These are phyloP conservation scores for Masnerella sp. DNA, from an alignment of 2,888 invertebrate species.

Conservation along the genomic window DNA sequence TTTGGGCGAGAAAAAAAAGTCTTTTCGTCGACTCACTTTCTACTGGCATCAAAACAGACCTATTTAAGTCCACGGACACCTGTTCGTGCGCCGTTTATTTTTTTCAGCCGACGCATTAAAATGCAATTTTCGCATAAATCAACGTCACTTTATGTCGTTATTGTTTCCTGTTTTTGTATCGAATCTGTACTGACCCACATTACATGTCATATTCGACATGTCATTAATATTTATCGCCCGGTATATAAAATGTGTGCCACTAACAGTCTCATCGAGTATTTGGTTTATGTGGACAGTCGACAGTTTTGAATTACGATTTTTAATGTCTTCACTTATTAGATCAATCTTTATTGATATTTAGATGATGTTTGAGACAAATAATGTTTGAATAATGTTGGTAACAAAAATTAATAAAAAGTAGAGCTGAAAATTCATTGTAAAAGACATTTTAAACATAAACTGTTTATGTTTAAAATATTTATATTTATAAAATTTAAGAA, in stretches of 20 bases:
- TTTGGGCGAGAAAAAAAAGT: neutral
- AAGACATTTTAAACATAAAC: no score
- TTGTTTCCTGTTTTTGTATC: neutral
- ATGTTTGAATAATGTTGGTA: no score
- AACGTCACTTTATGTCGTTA: neutral
- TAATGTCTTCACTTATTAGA: neutral
- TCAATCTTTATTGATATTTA: no score
- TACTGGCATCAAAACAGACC: constrained; percentile 18
- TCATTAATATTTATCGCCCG: constrained; percentile 16
- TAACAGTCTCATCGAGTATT: neutral
- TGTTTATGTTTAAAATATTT: no score
- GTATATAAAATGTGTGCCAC: constrained; percentile 1
- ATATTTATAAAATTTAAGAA: no score
- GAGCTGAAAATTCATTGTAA: no score
- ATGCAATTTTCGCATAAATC: constrained; percentile 3
- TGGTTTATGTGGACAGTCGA: neutral
- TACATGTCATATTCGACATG: constrained; percentile 1
- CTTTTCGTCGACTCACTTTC: constrained; percentile 20
- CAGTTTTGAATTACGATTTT: neutral
- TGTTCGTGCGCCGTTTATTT: constrained; percentile 11
- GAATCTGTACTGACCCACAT: neutral
- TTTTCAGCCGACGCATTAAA: neutral
- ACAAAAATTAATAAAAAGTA: no score
- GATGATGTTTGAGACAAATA: no score
- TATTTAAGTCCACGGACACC: constrained; percentile 5